Evolutionary conservation across 2,113 vertebrate genomes (phyloP), one percentile per base, ranked within the genome.

Genomic region (Oceanites oceanicus): DNA sequence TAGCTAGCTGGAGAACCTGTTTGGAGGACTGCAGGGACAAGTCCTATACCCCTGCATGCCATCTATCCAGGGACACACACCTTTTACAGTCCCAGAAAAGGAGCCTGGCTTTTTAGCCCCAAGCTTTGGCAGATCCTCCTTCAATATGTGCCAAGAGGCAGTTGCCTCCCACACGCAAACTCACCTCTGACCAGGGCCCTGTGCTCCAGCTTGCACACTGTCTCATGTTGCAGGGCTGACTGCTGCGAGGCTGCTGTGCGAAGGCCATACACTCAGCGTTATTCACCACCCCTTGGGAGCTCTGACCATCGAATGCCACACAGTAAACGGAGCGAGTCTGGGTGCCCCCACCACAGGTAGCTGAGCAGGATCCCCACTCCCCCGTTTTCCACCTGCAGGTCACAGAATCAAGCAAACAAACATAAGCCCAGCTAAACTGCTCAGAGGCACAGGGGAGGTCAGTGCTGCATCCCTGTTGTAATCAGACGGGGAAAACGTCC

Each of bases 251-350:
- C 44, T 98, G 98, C 56, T 97, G 97, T 0, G 97, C n/a, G 11
- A 99, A 98, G 44, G 98, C 93, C 2, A 98, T 97, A 45, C 99
- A 99, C 59, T 98, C 68, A 0, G 97, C 62, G 0, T 99, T 98
- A 20, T 99, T 98, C 8, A 98, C 96, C 40, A 98, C 98, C 14
- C 97, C 97, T 8, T 98, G 98, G 45, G 96, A 76, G 23, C 98
- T 98, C 1, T 97, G 92, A 1, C 98, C 98, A 2, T 99, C 98
- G 0, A 98, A 98, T 4, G 95, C 98, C 66, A 98, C 4, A 4
- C 99, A 99, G 97, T 99, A 99, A 91, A 99, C 98, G 0, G 97
- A 98, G 74, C 99, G 99, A 17, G 98, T 97, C 98, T 99, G 99
- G 59, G 97, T 98, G 82, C 99, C 99, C 5, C 99, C 98, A 1